Evolutionary conservation across 2,113 vertebrate genomes (phyloP).

Genomic region (Oncorhynchus mykiss): DNA sequence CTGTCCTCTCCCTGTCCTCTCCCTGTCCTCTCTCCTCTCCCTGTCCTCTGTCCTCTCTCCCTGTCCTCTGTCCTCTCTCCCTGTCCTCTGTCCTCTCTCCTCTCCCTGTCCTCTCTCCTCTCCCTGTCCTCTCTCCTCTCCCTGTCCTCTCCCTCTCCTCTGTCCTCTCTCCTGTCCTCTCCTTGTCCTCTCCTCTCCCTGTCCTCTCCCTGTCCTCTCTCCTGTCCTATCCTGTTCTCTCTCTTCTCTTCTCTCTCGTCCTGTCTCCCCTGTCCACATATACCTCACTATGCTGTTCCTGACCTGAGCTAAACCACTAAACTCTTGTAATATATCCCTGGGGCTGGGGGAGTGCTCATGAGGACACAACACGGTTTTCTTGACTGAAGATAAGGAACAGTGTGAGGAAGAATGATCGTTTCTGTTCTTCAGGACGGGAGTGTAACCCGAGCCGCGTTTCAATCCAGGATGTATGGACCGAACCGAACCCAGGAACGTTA

Average conservation of each 20-base stretch:
- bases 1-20: fast-evolving
- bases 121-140: no score
- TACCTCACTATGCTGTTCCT: constrained; percentile 13
- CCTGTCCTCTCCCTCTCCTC: no score
- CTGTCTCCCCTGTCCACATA: not conserved
- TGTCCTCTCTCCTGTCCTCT: constrained; percentile 3
- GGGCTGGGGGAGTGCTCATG: not conserved
- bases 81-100: no score
- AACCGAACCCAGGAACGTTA: no score
- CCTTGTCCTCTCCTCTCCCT: not conserved
- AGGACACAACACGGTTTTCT: not conserved
- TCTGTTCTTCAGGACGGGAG: not conserved
- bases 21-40: not conserved
- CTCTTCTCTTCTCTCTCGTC: not conserved
- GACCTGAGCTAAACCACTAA: constrained; percentile 16
- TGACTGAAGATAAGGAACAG: not conserved
- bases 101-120: no score
- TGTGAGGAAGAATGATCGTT: not conserved
- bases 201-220: no score
- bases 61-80: not conserved
- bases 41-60: fast-evolving
- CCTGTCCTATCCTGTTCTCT: no score
- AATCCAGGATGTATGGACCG: not conserved
- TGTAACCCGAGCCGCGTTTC: not conserved
- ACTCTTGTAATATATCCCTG: constrained; percentile 10